phyloP scores from a whole-genome alignment of 2,797 vertebrate genomes.

The Cynodonichthys magdalenae region DNA sequence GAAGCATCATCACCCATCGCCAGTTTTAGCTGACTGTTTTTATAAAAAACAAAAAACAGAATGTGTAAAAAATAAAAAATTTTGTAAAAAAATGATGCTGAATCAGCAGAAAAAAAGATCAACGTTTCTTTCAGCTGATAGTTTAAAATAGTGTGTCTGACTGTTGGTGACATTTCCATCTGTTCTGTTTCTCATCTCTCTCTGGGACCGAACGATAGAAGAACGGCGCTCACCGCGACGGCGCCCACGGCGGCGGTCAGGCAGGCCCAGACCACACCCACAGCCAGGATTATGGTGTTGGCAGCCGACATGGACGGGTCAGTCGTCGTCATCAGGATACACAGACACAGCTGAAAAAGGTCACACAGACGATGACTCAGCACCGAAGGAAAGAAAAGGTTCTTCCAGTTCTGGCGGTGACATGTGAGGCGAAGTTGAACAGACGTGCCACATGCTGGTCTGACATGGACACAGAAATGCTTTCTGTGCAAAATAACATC shows the following conservation, averaged over 20 bases:
- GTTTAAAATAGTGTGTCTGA: no score
- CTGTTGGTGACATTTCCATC: background rate
- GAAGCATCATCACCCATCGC: no score
- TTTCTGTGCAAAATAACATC: no score
- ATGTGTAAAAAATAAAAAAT: no score
- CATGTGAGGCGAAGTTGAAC: no score
- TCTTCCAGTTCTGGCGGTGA: no score
- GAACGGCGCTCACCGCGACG: conserved; percentile 73
- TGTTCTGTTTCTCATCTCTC: background rate
- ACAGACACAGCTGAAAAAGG: conserved; percentile 83
- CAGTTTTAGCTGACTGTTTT: no score
- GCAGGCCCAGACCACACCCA: conserved; percentile 82
- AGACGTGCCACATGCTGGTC: background rate
- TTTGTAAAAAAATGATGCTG: no score
- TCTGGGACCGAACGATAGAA: background rate
- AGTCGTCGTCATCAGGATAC: conserved; percentile 80
- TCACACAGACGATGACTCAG: background rate
- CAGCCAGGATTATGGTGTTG: conserved; percentile 77
- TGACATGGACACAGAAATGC: background rate
- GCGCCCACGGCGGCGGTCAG: conserved; percentile 82
- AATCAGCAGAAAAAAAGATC: no score
- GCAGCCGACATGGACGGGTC: conserved; percentile 62
- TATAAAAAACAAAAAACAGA: no score
- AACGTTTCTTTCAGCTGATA: no score
- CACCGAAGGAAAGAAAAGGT: no score